Percentiles rank a stretch among this genome's conserved stretches.
Evolutionary conservation across 2,113 vertebrate genomes (phyloP).

Genomic region (Melierax canorus): DNA sequence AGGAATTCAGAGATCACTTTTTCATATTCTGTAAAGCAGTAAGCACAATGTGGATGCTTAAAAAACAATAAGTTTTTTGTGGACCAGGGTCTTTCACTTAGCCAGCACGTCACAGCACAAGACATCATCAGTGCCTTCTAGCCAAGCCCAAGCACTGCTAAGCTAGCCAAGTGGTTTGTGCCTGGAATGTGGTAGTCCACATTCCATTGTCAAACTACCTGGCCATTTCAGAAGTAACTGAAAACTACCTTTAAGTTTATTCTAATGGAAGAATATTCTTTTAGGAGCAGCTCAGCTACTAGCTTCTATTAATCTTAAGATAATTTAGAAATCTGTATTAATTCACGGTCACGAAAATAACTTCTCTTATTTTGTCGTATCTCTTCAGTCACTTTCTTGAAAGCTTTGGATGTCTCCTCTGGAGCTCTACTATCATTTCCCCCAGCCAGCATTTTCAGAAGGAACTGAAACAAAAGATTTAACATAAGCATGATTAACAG

Average conservation of each 20-base stretch:
- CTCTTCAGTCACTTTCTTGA: background rate
- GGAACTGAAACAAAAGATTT: slow-evolving; percentile 4
- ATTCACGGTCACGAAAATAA: background rate
- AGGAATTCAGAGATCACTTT: background rate
- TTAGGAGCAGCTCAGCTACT: background rate
- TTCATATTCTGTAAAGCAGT: background rate
- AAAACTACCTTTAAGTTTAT: background rate
- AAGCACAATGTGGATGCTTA: background rate
- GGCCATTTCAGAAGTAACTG: background rate
- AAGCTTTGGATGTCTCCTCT: background rate
- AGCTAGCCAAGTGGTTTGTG: background rate
- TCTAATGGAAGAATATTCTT: background rate
- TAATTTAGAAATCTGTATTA: background rate
- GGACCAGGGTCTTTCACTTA: background rate
- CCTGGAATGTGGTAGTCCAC: background rate
- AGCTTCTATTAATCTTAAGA: background rate
- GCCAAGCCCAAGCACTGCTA: no score
- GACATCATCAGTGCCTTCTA: background rate
- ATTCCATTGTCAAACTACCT: background rate
- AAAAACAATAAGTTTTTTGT: background rate
- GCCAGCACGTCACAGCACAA: background rate
- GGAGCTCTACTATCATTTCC: background rate
- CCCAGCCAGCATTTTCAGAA: background rate
- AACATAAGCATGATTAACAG: background rate
- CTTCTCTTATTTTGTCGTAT: background rate